phyloP scores from a whole-genome alignment of 2,797 vertebrate genomes.

The Selene dorsalis region DNA sequence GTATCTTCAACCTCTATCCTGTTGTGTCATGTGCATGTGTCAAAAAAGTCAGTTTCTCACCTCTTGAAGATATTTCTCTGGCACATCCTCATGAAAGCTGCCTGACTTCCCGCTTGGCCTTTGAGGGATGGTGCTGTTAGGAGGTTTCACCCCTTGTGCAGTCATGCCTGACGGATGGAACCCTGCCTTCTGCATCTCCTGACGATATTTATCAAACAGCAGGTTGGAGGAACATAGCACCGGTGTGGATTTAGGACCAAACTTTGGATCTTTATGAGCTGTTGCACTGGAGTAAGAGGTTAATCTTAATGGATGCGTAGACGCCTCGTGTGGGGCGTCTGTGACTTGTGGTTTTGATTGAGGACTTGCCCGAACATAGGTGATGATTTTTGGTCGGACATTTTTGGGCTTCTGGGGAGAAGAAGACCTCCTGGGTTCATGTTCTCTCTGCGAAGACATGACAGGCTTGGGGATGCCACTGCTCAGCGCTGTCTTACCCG shows the following conservation, averaged over 20 bases:
- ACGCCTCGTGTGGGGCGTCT: slow-evolving; percentile 73
- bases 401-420: slow-evolving; percentile 90
- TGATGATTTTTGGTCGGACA: slow-evolving; percentile 96
- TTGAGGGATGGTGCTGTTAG: slow-evolving; percentile 80
- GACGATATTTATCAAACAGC: slow-evolving; percentile 89
- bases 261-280: slow-evolving; percentile 66
- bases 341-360: slow-evolving; percentile 82
- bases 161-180: slow-evolving; percentile 84
- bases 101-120: slow-evolving; percentile 84
- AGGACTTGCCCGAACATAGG: slow-evolving; percentile 91
- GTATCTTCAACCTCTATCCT: neutral
- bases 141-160: slow-evolving; percentile 85
- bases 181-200: slow-evolving; percentile 89
- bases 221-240: slow-evolving; percentile 79
- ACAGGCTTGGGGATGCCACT: slow-evolving; percentile 91
- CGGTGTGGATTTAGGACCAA: slow-evolving; percentile 74
- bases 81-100: slow-evolving; percentile 86
- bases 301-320: slow-evolving; percentile 78
- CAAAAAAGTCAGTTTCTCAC: slow-evolving; percentile 58
- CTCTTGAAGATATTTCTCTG: slow-evolving; percentile 85
- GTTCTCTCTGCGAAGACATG: slow-evolving; percentile 76
- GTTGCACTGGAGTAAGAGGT: slow-evolving; percentile 79
- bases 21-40: neutral
- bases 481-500: slow-evolving; percentile 82
- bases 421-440: slow-evolving; percentile 78